These are phyloP conservation scores for Leptinotarsa tumamoca DNA, from an alignment of 2,888 invertebrate species.

Conservation along the genomic window DNA sequence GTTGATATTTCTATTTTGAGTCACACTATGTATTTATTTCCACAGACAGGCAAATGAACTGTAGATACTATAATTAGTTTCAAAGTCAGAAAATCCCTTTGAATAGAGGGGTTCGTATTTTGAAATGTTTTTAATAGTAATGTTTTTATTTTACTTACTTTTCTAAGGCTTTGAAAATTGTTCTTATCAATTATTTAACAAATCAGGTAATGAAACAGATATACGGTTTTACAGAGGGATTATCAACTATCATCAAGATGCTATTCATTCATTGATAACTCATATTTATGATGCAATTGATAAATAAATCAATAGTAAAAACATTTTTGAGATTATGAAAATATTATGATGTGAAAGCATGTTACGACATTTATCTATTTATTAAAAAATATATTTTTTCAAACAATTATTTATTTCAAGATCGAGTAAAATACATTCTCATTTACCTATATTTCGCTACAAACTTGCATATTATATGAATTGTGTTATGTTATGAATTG, in stretches of 20 bases:
- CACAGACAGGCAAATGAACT: not conserved
- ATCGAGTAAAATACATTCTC: too few relatives aligned
- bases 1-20: slow-evolving; percentile 4
- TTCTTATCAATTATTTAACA: not conserved
- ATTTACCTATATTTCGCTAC: too few relatives aligned
- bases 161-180: slow-evolving; percentile 11
- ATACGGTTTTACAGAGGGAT: slow-evolving; percentile 8
- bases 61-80: slow-evolving; percentile 7
- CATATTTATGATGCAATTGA: slow-evolving; percentile 19
- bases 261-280: not conserved
- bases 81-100: not conserved
- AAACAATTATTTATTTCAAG: too few relatives aligned
- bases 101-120: not conserved
- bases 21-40: slow-evolving; percentile 9
- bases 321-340: too few relatives aligned
- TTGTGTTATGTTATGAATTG: too few relatives aligned
- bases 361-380: too few relatives aligned
- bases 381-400: too few relatives aligned
- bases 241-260: slow-evolving; percentile 11
- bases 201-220: slow-evolving; percentile 1
- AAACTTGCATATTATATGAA: too few relatives aligned
- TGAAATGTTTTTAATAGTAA: not conserved
- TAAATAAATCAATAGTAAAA: not conserved
- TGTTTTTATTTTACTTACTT: not conserved
- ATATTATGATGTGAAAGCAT: too few relatives aligned